Base-by-base conservation (phyloP, 2,113 vertebrate genomes). In the Macheiramphus alcinus region DNA sequence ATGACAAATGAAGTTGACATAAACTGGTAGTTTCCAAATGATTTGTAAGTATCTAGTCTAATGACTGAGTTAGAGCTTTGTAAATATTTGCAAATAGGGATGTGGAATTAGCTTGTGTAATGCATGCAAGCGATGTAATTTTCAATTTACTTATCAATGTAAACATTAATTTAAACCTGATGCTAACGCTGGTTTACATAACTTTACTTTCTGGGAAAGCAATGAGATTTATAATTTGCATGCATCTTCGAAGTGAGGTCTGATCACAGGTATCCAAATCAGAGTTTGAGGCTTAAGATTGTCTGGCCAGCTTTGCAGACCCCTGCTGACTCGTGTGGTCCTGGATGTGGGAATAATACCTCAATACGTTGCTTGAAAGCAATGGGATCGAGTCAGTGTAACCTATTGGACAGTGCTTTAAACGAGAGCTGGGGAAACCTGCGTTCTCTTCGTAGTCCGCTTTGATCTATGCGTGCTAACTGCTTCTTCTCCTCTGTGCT, bases 21-120 rank as follows among this genome's bases (percentile, higher is more conserved):
- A 53, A 96, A 90, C 85, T 32, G 63, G 80, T 68, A 9, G 79
- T 40, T 92, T 92, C 88, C 85, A 83, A 93, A 95, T 93, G 85
- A 88, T 88, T 82, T 95, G 79, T 96, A 76, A 94, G 93, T 88
- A 62, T 62, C 82, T 10, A 65, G 34, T 32, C 67, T 94, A 96
- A 96, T 95, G 95, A 91, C 65, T 5, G 94, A 87, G 74, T 66
- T 82, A n/a, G 63, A 96, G 85, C 87, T 94, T 26, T 65, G 90
- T 93, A 94, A 96, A 97, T 96, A 94, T 97, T 96, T 96, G 96
- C 92, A 79, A 68, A 25, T 55, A 55, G 47, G 87, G 78, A 42
- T 68, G 75, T 75, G 91, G 94, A 94, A 89, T 96, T 84, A 91
- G 86, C 47, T 38, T 27, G 56, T 42, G 80, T 80, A 93, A 89